phyloP scores from a whole-genome alignment of 1,140 invertebrate species.

The Sesamia nonagrioides region DNA sequence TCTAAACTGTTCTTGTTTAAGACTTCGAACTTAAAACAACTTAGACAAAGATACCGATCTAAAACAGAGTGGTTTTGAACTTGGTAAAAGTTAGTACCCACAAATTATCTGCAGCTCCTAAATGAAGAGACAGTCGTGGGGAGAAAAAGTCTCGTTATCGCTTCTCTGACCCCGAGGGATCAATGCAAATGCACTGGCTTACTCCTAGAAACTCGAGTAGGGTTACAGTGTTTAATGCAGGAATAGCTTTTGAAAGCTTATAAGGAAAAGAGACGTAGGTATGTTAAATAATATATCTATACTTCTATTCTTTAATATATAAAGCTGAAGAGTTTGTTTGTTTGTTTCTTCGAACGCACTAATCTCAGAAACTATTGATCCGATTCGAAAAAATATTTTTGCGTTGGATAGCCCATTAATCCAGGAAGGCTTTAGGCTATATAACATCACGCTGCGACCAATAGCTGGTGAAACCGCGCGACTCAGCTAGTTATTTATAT shows the following conservation, averaged over 20 bases:
- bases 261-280: neutral
- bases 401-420: too few relatives aligned
- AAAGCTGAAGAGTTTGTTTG: too few relatives aligned
- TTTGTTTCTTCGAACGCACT: too few relatives aligned
- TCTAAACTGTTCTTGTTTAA: too few relatives aligned
- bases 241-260: neutral
- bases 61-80: slow-evolving; percentile 9
- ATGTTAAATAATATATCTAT: too few relatives aligned
- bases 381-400: too few relatives aligned
- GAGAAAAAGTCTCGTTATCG: neutral
- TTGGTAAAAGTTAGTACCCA: neutral
- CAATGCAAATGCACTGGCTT: neutral
- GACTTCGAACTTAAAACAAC: neutral
- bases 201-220: neutral
- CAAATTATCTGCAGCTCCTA: slow-evolving; percentile 12
- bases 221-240: neutral
- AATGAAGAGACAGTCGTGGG: neutral
- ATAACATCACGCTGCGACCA: too few relatives aligned
- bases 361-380: too few relatives aligned
- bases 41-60: slow-evolving; percentile 11
- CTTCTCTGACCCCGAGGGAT: slow-evolving; percentile 17
- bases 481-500: too few relatives aligned
- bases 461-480: too few relatives aligned
- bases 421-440: too few relatives aligned
- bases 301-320: too few relatives aligned